Evolutionary conservation across 2,113 vertebrate genomes (phyloP).

Genomic region (Aldabrachelys gigantea): DNA sequence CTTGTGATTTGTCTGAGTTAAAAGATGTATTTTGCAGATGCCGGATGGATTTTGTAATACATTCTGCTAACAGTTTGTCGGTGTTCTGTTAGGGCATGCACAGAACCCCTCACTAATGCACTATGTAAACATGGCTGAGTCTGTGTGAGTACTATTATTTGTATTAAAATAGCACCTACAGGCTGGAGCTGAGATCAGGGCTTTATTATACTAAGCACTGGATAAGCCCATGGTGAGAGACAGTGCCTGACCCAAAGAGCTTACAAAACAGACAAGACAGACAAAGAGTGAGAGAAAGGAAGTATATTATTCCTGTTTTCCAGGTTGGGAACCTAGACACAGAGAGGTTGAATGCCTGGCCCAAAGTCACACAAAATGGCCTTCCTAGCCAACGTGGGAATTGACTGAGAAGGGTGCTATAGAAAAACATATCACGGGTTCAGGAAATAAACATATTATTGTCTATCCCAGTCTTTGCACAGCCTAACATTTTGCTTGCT

Average conservation of each 20-base stretch:
- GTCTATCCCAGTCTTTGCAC: neutral
- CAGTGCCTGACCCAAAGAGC: neutral
- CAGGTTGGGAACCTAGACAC: fast-evolving
- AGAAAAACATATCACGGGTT: neutral
- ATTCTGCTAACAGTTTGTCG: neutral
- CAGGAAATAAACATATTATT: slow-evolving; percentile 1
- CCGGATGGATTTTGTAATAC: neutral
- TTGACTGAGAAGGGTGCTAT: neutral
- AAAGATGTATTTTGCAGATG: neutral
- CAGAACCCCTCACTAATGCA: neutral
- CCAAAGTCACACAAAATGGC: neutral
- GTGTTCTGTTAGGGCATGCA: neutral
- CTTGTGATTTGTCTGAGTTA: neutral
- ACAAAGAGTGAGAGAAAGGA: neutral
- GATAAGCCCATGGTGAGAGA: neutral
- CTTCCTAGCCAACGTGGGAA: neutral
- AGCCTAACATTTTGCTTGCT: slow-evolving; percentile 10
- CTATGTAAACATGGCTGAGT: neutral
- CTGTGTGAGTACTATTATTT: neutral
- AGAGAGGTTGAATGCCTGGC: neutral
- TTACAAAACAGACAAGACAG: neutral
- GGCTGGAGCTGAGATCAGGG: neutral
- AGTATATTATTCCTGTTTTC: neutral
- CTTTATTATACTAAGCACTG: neutral
- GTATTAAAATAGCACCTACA: neutral